Conservation (phyloP, 1,140 invertebrate genomes). For the Calephelis virginiensis region DNA sequence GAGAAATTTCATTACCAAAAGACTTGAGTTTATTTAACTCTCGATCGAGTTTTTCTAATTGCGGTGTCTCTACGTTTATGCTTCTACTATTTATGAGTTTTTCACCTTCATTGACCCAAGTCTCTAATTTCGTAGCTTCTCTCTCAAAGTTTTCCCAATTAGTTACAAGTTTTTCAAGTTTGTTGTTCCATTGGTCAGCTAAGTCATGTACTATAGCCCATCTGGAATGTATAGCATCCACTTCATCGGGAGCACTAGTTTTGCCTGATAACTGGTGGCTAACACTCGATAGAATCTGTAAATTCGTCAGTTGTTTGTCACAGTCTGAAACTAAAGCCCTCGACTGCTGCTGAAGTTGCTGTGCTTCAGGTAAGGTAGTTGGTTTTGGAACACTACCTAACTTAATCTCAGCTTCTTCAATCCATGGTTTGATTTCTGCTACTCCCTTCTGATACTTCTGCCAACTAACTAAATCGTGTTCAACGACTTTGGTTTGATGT, state of each 20-base stretch:
- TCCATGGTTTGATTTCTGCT: slow-evolving; percentile 91
- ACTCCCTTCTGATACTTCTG: slow-evolving; percentile 89
- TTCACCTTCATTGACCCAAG: slow-evolving; percentile 85
- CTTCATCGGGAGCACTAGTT: slow-evolving; percentile 87
- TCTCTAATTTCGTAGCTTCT: slow-evolving; percentile 84
- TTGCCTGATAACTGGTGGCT: slow-evolving; percentile 86
- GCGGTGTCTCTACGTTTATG: slow-evolving; percentile 81
- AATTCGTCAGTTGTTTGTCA: slow-evolving; percentile 85
- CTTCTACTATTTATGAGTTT: slow-evolving; percentile 79
- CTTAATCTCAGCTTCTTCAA: slow-evolving; percentile 91
- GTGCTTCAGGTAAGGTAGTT: slow-evolving; percentile 87
- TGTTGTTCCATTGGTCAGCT: slow-evolving; percentile 85
- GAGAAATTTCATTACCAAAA: slow-evolving; percentile 89
- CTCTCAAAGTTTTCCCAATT: slow-evolving; percentile 90
- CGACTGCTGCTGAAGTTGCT: slow-evolving; percentile 84
- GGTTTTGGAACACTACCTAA: slow-evolving; percentile 86
- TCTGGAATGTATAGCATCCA: slow-evolving; percentile 88
- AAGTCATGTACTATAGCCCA: slow-evolving; percentile 88
- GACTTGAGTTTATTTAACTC: slow-evolving; percentile 86
- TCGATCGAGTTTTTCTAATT: slow-evolving; percentile 85
- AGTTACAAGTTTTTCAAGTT: slow-evolving; percentile 87
- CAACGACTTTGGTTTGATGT: slow-evolving; percentile 84
- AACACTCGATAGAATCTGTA: slow-evolving; percentile 85
- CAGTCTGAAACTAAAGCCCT: slow-evolving; percentile 86
- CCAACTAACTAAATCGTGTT: slow-evolving; percentile 90